phyloP scores from a whole-genome alignment of 37 sponge, comb jelly and placozoan species.

The Cliona cf. orientalis region DNA sequence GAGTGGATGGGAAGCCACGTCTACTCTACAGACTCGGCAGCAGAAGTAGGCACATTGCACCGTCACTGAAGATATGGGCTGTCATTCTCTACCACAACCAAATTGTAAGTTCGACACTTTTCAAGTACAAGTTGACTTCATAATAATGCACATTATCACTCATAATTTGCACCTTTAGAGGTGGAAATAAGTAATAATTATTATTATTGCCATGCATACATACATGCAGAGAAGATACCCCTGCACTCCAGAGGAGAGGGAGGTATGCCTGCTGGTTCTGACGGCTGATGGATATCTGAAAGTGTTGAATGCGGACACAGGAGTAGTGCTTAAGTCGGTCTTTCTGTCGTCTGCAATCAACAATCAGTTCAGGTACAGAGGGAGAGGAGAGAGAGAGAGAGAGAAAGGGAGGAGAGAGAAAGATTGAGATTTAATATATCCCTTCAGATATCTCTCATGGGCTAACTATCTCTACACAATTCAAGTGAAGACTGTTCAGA shows the following conservation, averaged over 20 bases:
- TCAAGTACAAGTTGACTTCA: too few relatives aligned
- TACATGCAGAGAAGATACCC: slow-evolving; percentile 39
- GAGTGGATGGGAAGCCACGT: slow-evolving; percentile 31
- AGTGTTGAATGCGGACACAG: slow-evolving; percentile 65
- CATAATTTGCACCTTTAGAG: too few relatives aligned
- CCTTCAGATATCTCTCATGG: slow-evolving; percentile 64
- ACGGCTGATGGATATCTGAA: slow-evolving; percentile 76
- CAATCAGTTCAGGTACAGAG: slow-evolving; percentile 44
- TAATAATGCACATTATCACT: too few relatives aligned
- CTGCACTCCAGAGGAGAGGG: slow-evolving; percentile 45
- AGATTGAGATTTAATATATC: too few relatives aligned
- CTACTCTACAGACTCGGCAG: slow-evolving; percentile 29
- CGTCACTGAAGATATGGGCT: slow-evolving; percentile 10
- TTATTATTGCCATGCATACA: too few relatives aligned
- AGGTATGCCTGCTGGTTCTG: slow-evolving; percentile 42
- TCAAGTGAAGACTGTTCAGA: slow-evolving; percentile 56
- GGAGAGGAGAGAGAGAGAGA: too few relatives aligned
- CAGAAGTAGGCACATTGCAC: not conserved
- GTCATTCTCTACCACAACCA: slow-evolving; percentile 49
- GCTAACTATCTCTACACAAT: slow-evolving; percentile 66
- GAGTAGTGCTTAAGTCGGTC: slow-evolving; percentile 41
- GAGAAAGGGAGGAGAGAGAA: too few relatives aligned
- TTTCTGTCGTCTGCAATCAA: slow-evolving; percentile 51
- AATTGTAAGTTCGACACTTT: slow-evolving; percentile 17
- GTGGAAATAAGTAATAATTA: too few relatives aligned